These are phyloP conservation scores for Asteroscopus sphinx DNA, from an alignment of 2,888 invertebrate species.

Conservation along the genomic window DNA sequence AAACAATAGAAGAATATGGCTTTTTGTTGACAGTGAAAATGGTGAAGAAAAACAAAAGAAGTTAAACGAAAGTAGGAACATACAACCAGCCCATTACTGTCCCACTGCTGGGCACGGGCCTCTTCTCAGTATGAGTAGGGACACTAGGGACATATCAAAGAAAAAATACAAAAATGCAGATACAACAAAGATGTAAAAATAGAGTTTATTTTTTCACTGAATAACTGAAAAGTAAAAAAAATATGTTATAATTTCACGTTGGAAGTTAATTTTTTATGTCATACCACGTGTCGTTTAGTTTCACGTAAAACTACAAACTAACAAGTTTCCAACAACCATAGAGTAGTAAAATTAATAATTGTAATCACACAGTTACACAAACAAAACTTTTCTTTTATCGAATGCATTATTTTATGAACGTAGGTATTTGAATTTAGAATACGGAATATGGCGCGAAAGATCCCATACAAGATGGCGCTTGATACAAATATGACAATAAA, in stretches of 20 bases:
- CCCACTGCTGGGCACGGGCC: too few species aligned
- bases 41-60: neutral
- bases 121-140: too few species aligned
- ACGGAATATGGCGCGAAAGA: slow-evolving; percentile 29
- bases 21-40: neutral
- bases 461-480: slow-evolving; percentile 40
- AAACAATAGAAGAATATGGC: neutral
- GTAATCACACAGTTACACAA: neutral
- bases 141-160: too few species aligned
- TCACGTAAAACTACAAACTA: slow-evolving; percentile 4
- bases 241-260: too few species aligned
- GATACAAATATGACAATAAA: slow-evolving; percentile 44
- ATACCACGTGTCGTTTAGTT: slow-evolving; percentile 3
- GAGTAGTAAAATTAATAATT: slow-evolving; percentile 7
- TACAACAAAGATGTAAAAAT: too few species aligned
- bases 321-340: neutral
- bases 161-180: too few species aligned
- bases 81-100: too few species aligned
- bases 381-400: slow-evolving; percentile 6
- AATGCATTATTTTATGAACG: too few species aligned
- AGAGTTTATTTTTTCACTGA: too few species aligned
- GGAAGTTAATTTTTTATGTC: neutral
- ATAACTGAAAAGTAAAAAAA: too few species aligned
- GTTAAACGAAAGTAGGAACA: neutral
- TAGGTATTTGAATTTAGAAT: slow-evolving; percentile 33